Evolutionary conservation across 2,888 invertebrate species (phyloP).

Genomic region (Abscondita cerata): DNA sequence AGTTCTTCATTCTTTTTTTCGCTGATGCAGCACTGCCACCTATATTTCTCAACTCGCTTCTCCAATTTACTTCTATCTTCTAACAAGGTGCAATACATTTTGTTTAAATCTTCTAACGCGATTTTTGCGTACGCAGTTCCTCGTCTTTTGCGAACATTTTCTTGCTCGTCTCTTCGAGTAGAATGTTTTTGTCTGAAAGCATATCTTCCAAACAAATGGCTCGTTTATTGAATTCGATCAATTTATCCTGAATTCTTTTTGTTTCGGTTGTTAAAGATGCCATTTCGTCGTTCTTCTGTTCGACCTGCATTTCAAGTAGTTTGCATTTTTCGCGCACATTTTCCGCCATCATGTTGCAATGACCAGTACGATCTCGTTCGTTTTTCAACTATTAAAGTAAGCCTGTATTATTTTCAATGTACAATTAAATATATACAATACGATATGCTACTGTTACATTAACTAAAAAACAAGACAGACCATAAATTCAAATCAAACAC

Average conservation of each 20-base stretch:
- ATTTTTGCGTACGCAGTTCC: constrained; percentile 35
- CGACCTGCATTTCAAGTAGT: constrained; percentile 42
- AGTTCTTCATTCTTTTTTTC: constrained; percentile 59
- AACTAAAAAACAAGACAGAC: no score
- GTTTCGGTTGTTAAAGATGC: constrained; percentile 51
- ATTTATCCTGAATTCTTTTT: constrained; percentile 47
- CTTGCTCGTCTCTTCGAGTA: constrained; percentile 41
- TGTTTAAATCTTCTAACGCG: constrained; percentile 42
- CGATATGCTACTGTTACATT: no score
- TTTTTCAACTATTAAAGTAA: constrained; percentile 37
- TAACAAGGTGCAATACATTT: constrained; percentile 42
- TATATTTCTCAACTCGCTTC: constrained; percentile 59
- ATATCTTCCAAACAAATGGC: constrained; percentile 45
- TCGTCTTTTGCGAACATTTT: constrained; percentile 24
- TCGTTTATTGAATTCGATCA: constrained; percentile 37
- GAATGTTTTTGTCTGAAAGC: constrained; percentile 43
- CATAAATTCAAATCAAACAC: no score
- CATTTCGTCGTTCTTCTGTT: constrained; percentile 53
- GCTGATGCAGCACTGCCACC: constrained; percentile 55
- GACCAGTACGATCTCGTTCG: constrained; percentile 41
- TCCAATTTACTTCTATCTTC: constrained; percentile 57
- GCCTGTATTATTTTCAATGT: no score
- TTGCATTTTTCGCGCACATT: constrained; percentile 27
- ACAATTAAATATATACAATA: no score
- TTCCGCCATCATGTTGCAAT: constrained; percentile 25